Evolutionary conservation across 2,888 invertebrate genomes (phyloP).

Genomic region (Temnothorax unifasciatus): DNA sequence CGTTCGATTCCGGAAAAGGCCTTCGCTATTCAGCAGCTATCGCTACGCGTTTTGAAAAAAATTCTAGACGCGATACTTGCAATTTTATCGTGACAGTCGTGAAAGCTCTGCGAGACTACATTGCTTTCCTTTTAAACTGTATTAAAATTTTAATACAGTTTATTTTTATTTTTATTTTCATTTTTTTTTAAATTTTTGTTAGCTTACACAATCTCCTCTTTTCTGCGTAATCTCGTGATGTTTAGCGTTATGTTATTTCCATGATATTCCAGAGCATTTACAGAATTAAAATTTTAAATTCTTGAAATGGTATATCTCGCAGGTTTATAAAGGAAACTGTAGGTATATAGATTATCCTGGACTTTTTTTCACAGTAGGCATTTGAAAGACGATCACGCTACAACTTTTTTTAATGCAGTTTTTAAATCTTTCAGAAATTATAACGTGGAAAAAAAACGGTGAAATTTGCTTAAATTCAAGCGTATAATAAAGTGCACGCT

Average conservation of each 20-base stretch:
- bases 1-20: not conserved
- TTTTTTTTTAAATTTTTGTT: not conserved
- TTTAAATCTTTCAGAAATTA: not conserved
- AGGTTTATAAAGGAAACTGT: conserved; percentile 1
- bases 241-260: conserved; percentile 7
- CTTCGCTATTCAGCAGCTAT: not conserved
- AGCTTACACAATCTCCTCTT: conserved; percentile 14
- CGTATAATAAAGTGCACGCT: not conserved
- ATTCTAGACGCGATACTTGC: not conserved
- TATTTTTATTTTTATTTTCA: not conserved
- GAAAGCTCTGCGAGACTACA: not conserved
- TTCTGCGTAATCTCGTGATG: conserved; percentile 20
- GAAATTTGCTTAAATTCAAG: not conserved
- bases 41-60: not conserved
- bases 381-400: not conserved
- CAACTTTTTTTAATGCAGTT: not conserved
- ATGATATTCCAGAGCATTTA: not conserved
- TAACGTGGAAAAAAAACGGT: not conserved
- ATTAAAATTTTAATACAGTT: conserved; percentile 33
- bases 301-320: not conserved
- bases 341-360: not conserved
- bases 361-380: not conserved
- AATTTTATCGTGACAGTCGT: not conserved
- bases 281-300: conserved; percentile 31
- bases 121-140: not conserved